phyloP scores from a whole-genome alignment of 2,888 invertebrate species.

The Pyralis farinalis region DNA sequence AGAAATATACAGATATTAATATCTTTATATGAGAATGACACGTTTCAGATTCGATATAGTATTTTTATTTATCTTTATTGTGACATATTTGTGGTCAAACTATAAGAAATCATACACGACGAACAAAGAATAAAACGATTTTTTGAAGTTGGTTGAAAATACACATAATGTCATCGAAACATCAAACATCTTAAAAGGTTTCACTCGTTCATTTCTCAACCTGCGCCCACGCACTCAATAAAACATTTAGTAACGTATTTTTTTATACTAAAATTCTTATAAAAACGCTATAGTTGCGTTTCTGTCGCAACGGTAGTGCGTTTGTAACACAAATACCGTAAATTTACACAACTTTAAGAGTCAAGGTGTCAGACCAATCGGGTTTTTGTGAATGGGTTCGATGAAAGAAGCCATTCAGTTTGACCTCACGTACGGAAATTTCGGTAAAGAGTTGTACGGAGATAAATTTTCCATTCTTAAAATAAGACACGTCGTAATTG shows the following conservation, averaged over 20 bases:
- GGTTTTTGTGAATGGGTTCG: slow-evolving; percentile 43
- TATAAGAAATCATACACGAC: too few relatives aligned
- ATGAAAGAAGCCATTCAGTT: slow-evolving; percentile 37
- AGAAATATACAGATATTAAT: too few relatives aligned
- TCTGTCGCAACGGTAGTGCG: slow-evolving; percentile 1
- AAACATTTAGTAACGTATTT: background rate
- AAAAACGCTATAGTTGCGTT: background rate
- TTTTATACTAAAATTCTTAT: background rate
- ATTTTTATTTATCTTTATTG: too few relatives aligned
- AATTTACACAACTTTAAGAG: slow-evolving; percentile 23
- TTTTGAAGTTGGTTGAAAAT: too few relatives aligned
- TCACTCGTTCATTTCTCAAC: too few relatives aligned
- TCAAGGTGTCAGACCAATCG: slow-evolving; percentile 41
- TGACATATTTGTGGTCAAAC: too few relatives aligned
- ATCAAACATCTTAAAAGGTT: too few relatives aligned
- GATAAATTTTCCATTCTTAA: background rate
- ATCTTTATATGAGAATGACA: too few relatives aligned
- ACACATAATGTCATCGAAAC: too few relatives aligned
- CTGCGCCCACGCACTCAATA: background rate
- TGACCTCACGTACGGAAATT: slow-evolving; percentile 49
- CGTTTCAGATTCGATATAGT: too few relatives aligned
- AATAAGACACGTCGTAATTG: background rate
- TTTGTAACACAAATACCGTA: slow-evolving; percentile 11
- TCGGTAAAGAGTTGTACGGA: slow-evolving; percentile 26
- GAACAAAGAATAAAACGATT: too few relatives aligned